Evolutionary conservation across 2,797 vertebrate genomes (phyloP).

Genomic region (Pteronotus mesoamericanus): DNA sequence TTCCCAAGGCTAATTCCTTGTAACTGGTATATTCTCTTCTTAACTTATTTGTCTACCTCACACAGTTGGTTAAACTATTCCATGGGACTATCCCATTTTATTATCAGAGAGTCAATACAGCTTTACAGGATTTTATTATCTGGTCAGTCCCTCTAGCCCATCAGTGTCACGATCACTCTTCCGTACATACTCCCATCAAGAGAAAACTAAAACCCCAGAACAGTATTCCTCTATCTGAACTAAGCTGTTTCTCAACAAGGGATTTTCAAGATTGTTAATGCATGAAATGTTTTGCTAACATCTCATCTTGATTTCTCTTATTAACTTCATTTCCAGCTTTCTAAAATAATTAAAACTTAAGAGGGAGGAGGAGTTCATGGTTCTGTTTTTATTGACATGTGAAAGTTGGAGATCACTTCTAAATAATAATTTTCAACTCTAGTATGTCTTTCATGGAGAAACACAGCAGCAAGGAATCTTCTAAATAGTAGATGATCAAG

Average conservation of each 20-base stretch:
- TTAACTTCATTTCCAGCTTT: conserved; percentile 37
- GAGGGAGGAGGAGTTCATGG: not conserved
- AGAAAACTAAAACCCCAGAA: not conserved
- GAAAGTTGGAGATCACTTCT: not conserved
- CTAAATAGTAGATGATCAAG: not conserved
- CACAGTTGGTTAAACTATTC: not conserved
- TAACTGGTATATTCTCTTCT: not conserved
- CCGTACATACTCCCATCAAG: not conserved
- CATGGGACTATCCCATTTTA: not conserved
- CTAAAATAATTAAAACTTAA: conserved; percentile 28
- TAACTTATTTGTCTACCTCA: not conserved
- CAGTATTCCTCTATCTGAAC: not conserved
- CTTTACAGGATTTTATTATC: not conserved
- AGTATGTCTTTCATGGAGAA: not conserved
- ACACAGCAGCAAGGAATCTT: not conserved
- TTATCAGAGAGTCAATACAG: not conserved
- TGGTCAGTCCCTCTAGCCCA: not conserved
- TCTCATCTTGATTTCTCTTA: conserved; percentile 37
- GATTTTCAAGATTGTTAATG: not conserved
- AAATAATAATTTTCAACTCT: not conserved
- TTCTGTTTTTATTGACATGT: conserved; percentile 16
- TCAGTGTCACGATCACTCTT: not conserved
- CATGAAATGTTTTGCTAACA: not conserved
- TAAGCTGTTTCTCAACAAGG: not conserved
- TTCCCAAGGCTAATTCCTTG: conserved; percentile 54